A percentile compares a stretch with the other conserved stretches of the same genome.
These are phyloP conservation scores for Hofmannophila pseudospretella DNA, from an alignment of 2,888 invertebrate genomes.

Conservation along the genomic window DNA sequence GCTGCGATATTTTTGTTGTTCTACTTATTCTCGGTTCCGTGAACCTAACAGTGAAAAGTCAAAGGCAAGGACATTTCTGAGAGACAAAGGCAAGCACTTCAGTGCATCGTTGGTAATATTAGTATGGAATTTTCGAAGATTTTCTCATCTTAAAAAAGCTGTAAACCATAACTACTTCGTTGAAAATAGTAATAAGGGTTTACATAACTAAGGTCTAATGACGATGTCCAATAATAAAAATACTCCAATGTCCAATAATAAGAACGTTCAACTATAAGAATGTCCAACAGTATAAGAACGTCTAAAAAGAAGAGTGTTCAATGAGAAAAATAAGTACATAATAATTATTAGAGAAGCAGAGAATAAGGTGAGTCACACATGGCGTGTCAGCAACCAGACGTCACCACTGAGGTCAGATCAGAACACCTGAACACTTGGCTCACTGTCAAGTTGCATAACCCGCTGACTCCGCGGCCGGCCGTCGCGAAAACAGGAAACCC, in stretches of 20 bases:
- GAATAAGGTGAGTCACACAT: constrained; percentile 32
- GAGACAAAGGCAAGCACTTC: not conserved
- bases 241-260: too few relatives aligned
- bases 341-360: too few relatives aligned
- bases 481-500: constrained; percentile 68
- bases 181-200: too few relatives aligned
- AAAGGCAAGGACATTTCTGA: not conserved
- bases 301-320: too few relatives aligned
- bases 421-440: constrained; percentile 69
- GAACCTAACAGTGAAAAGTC: not conserved
- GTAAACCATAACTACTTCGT: too few relatives aligned
- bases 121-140: not conserved
- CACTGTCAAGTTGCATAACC: constrained; percentile 66
- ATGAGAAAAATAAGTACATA: too few relatives aligned
- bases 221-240: too few relatives aligned
- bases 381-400: constrained; percentile 40
- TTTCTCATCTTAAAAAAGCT: too few relatives aligned
- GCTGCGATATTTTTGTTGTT: not conserved
- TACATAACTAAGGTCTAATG: too few relatives aligned
- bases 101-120: not conserved
- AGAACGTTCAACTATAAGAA: too few relatives aligned
- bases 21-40: not conserved
- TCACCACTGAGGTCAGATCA: constrained; percentile 42
- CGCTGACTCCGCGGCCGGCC: constrained; percentile 31
- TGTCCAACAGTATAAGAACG: too few relatives aligned